Conservation (phyloP, 2,797 vertebrate species). For the Alauda arvensis region DNA sequence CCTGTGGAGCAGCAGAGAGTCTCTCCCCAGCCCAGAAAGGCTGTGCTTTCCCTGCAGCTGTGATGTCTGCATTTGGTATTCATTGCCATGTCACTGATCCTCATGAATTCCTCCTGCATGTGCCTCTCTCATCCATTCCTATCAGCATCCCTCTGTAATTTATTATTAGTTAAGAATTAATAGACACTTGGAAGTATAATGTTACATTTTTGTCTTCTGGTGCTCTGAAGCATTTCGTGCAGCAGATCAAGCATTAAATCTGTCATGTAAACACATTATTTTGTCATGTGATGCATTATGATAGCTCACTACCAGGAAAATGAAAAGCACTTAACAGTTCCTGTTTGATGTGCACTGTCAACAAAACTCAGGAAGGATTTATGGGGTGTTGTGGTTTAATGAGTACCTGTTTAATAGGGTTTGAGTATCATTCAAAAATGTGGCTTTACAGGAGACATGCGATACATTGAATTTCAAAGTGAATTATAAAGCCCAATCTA, state of each 20-base stretch:
- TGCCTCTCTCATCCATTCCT: slow-evolving; percentile 33
- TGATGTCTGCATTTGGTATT: slow-evolving; percentile 41
- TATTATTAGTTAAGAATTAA: slow-evolving; percentile 63
- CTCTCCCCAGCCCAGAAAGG: not conserved
- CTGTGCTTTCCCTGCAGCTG: not conserved
- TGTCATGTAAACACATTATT: slow-evolving; percentile 53
- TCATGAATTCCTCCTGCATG: slow-evolving; percentile 33
- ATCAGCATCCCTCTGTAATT: slow-evolving; percentile 44
- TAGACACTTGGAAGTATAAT: slow-evolving; percentile 53
- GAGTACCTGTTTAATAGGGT: slow-evolving; percentile 36
- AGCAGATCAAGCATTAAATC: slow-evolving; percentile 57
- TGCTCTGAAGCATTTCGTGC: slow-evolving; percentile 31
- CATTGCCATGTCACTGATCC: not conserved
- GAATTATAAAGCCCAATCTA: slow-evolving; percentile 43
- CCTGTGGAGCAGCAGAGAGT: not conserved
- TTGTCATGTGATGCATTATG: slow-evolving; percentile 52
- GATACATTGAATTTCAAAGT: slow-evolving; percentile 27
- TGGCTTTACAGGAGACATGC: slow-evolving; percentile 8
- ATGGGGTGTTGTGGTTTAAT: slow-evolving; percentile 22
- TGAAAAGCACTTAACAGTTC: slow-evolving; percentile 35
- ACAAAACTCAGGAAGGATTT: slow-evolving; percentile 44
- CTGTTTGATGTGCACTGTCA: slow-evolving; percentile 46
- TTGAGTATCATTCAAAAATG: slow-evolving; percentile 34
- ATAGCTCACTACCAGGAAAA: slow-evolving; percentile 38
- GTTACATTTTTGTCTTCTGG: slow-evolving; percentile 45